Evolutionary conservation across 2,888 invertebrate species (phyloP).

Genomic region (Ormyrus rosae): DNA sequence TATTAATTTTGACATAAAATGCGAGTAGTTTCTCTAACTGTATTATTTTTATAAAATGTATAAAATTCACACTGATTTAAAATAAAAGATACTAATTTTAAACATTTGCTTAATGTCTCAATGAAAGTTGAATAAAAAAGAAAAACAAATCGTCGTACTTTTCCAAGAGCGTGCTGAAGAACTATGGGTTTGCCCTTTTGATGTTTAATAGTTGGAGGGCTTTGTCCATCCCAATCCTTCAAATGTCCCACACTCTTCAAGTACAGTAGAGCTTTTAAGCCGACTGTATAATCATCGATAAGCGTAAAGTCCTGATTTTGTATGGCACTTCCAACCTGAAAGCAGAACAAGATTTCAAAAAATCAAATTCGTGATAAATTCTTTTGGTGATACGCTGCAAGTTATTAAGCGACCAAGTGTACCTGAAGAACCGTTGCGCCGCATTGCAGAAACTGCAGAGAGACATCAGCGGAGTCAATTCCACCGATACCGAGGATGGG

Average conservation of each 20-base stretch:
- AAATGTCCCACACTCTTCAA: constrained; percentile 82
- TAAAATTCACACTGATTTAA: too few relatives aligned
- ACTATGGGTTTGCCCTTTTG: constrained; percentile 95
- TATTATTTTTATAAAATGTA: too few relatives aligned
- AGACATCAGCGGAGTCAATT: constrained; percentile 96
- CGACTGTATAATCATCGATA: constrained; percentile 95
- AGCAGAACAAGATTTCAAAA: background rate
- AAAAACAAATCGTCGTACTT: constrained; percentile 76
- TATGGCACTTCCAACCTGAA: constrained; percentile 94
- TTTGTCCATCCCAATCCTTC: constrained; percentile 94
- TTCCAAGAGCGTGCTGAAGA: constrained; percentile 81
- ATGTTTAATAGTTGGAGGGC: constrained; percentile 91
- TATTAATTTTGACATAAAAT: too few relatives aligned
- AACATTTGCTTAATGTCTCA: too few relatives aligned
- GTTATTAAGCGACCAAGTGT: background rate
- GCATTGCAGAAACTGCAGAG: constrained; percentile 94
- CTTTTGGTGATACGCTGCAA: background rate
- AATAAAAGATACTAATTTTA: too few relatives aligned
- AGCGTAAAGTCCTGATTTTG: constrained; percentile 99
- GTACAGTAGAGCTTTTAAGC: constrained; percentile 91
- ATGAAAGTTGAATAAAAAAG: too few relatives aligned
- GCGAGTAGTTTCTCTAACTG: too few relatives aligned
- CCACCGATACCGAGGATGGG: constrained; percentile 98
- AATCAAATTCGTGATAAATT: background rate
- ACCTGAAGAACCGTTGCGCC: constrained; percentile 96